These are phyloP conservation scores for Labeo catla DNA, from an alignment of 2,113 vertebrate species.

Conservation along the genomic window DNA sequence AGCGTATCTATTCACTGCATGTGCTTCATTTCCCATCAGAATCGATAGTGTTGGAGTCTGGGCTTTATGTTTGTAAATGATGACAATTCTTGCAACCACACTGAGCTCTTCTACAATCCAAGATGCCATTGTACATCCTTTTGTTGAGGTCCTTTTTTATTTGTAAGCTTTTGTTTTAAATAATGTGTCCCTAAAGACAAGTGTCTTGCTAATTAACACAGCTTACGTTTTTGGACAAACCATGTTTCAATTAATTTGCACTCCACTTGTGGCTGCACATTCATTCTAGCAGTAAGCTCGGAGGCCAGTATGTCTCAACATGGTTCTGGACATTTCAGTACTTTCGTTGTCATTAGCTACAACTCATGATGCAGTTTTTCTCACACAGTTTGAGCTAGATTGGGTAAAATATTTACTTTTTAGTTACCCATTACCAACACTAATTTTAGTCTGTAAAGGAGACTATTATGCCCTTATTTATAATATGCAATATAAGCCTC, in stretches of 20 bases:
- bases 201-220: neutral
- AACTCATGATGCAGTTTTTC: neutral
- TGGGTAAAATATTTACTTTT: neutral
- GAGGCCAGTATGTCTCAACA: too few species aligned
- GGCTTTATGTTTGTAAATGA: conserved; percentile 3
- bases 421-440: neutral
- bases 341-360: neutral
- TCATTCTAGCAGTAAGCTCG: neutral
- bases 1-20: neutral
- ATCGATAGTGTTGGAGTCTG: neutral
- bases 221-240: neutral
- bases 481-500: too few species aligned
- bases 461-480: too few species aligned
- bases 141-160: neutral
- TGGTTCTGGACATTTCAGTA: neutral
- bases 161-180: neutral
- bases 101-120: neutral
- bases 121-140: neutral
- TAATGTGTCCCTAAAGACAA: neutral
- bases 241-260: neutral
- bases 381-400: neutral
- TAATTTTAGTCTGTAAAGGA: neutral
- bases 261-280: neutral
- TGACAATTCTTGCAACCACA: neutral
- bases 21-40: neutral